Evolutionary conservation across 2,113 vertebrate genomes (phyloP).

Genomic region (Andinoacara biseriatus): DNA sequence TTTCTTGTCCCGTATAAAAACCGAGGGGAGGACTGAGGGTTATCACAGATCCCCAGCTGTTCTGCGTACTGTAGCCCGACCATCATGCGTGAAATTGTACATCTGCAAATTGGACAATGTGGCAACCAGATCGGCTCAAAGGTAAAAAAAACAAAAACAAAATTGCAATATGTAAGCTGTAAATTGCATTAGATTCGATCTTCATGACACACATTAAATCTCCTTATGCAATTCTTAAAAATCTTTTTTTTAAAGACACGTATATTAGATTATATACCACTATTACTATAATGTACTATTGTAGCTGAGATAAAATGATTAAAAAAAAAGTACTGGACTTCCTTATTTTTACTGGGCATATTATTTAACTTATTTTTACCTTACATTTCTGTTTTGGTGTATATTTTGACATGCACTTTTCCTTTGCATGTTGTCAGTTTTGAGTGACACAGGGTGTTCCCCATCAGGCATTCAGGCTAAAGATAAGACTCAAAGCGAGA

Average conservation of each 20-base stretch:
- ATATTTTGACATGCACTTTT: conserved; percentile 3
- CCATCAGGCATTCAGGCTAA: conserved; percentile 25
- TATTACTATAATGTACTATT: background rate
- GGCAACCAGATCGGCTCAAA: conserved; percentile 98
- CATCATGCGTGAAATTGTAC: conserved; percentile 97
- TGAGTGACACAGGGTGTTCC: conserved; percentile 72
- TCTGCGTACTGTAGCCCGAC: conserved; percentile 42
- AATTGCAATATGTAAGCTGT: background rate
- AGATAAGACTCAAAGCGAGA: conserved; percentile 70
- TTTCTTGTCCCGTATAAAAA: conserved; percentile 59
- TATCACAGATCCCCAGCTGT: conserved; percentile 57
- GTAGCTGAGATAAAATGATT: background rate
- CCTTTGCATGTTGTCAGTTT: conserved; percentile 26
- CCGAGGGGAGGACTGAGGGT: background rate
- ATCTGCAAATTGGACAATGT: conserved; percentile 97
- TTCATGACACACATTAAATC: background rate
- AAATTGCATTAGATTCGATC: background rate
- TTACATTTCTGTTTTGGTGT: background rate
- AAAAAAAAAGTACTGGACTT: background rate
- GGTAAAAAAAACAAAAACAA: conserved; percentile 77
- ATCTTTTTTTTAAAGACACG: background rate
- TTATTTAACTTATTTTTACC: background rate
- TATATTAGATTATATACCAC: background rate
- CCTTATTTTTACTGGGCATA: rapidly evolving
- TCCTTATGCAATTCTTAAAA: background rate